phyloP scores from a whole-genome alignment of 2,888 invertebrate genomes.

The Cephalotes varians region DNA sequence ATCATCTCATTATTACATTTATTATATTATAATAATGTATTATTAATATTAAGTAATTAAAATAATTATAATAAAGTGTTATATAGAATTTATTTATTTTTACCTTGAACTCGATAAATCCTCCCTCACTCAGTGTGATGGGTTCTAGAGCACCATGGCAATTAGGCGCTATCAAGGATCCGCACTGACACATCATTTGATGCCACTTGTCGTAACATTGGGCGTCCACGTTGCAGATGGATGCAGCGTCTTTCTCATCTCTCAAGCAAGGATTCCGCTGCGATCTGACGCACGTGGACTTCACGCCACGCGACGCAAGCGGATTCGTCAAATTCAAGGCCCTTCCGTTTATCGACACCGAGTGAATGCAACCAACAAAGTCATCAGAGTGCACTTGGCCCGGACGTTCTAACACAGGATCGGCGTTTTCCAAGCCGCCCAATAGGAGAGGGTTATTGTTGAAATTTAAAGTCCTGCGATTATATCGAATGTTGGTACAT shows the following conservation, averaged over 20 bases:
- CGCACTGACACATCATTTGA: slow-evolving; percentile 90
- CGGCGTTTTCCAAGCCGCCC: slow-evolving; percentile 94
- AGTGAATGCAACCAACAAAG: slow-evolving; percentile 97
- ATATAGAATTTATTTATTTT: neutral
- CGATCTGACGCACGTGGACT: slow-evolving; percentile 92
- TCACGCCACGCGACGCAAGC: slow-evolving; percentile 90
- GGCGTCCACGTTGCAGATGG: slow-evolving; percentile 89
- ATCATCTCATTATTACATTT: neutral
- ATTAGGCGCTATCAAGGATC: slow-evolving; percentile 91
- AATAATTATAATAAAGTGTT: neutral
- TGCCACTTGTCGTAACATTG: slow-evolving; percentile 95
- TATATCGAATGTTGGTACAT: neutral
- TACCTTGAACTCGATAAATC: slow-evolving; percentile 91
- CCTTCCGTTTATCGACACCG: slow-evolving; percentile 95
- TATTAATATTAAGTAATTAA: neutral
- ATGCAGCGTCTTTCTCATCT: slow-evolving; percentile 82
- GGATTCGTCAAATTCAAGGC: slow-evolving; percentile 93
- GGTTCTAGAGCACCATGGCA: slow-evolving; percentile 93
- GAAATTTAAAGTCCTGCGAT: slow-evolving; percentile 93
- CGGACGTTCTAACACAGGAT: slow-evolving; percentile 94
- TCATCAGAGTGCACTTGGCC: slow-evolving; percentile 97
- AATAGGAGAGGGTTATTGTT: slow-evolving; percentile 95
- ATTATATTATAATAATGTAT: too few relatives aligned
- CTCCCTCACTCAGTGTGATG: slow-evolving; percentile 92
- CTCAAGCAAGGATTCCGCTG: slow-evolving; percentile 88